Evolutionary conservation across 2,888 invertebrate species (phyloP), one percentile per base, ranked within the genome.

Genomic region (Nematopogon swammerdamellus): DNA sequence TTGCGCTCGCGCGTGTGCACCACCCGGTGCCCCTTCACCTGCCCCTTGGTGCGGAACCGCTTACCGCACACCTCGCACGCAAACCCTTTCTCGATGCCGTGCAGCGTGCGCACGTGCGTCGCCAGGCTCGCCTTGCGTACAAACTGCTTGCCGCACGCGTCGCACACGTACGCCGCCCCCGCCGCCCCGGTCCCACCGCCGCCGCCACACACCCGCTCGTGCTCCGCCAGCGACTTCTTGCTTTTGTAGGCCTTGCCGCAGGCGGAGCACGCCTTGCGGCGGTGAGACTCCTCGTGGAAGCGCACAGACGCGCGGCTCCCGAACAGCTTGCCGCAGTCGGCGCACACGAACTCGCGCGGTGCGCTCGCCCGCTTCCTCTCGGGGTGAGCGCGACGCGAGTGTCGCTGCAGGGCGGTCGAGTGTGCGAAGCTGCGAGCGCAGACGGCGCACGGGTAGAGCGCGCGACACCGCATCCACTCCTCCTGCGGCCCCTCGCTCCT

Each of bases 1-100:
- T 80, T 81, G 53, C 82, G 64, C 45, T 64, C 79, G 14, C 80
- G 66, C 1, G 82, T 80, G 55, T 83, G 83, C 0, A 81, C 82
- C 0, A 80, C 72, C 2, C 68, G 67, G 49, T 83, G 83, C 51
- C 80, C 81, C 0, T 76, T 74, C 50, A 83, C 57, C 18, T 82
- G 65, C 0, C 76, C 73, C 3, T 77, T 68, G 0, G 81, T 79
- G 51, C 76, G 81, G 52, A 82, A 83, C 53, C 77, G 63, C 42
- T 80, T 80, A 0, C 70, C 69, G 51, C 83, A 83, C 64, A 73
- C 72, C 19, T 72, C 69, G 53, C 83, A 83, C 53, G 80, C 71
- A 55, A 77, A 77, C 0, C 72, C 81, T 51, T 70, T 63, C 11
- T 68, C 71, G 55, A 68, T 73, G 76, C 68, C 72, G 47, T 72